Conservation (phyloP, 2,113 vertebrate genomes). For the Mellivora capensis region DNA sequence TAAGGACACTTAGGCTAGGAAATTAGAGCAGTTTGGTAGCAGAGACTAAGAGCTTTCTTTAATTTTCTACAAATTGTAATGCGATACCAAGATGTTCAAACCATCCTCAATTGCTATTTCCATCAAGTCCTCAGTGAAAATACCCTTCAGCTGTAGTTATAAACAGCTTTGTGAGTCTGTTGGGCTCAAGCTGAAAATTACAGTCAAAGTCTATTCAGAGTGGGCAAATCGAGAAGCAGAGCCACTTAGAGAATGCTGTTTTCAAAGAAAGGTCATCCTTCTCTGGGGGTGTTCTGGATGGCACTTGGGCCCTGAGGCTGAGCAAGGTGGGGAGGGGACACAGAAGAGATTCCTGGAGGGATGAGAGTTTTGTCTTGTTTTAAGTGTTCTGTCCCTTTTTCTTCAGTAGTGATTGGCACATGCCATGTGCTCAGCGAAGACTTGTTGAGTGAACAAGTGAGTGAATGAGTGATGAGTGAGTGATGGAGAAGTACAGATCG, state of each 20-base stretch:
- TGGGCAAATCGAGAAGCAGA: neutral
- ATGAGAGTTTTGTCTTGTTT: neutral
- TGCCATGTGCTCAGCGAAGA: neutral
- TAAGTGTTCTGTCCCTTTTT: neutral
- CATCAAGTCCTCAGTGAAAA: neutral
- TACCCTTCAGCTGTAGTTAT: neutral
- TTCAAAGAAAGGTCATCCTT: neutral
- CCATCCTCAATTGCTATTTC: neutral
- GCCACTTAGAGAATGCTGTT: neutral
- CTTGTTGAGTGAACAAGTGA: neutral
- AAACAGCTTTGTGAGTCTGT: neutral
- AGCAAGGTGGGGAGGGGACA: neutral
- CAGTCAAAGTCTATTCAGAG: neutral
- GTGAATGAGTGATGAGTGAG: neutral
- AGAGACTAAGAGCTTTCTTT: neutral
- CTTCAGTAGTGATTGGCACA: neutral
- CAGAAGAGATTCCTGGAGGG: neutral
- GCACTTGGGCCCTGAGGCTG: too few species aligned
- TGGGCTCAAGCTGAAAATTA: neutral
- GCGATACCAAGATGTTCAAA: neutral
- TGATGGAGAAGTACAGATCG: neutral
- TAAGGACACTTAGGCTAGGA: neutral
- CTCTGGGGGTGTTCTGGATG: neutral
- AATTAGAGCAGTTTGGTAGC: neutral
- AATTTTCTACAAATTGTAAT: slow-evolving; percentile 9